These are phyloP conservation scores for Temnothorax unifasciatus DNA, from an alignment of 2,888 invertebrate species.

Conservation along the genomic window DNA sequence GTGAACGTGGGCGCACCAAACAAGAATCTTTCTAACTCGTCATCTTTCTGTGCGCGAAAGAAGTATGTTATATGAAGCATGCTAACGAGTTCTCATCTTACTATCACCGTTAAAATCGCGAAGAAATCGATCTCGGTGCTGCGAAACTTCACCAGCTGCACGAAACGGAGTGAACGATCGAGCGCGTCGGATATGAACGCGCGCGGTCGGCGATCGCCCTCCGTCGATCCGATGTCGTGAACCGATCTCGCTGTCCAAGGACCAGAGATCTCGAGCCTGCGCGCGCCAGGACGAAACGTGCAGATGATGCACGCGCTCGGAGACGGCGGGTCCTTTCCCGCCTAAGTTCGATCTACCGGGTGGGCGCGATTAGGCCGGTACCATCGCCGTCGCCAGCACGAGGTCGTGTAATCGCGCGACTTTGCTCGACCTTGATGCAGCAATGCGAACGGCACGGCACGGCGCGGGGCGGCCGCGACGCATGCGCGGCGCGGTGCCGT, in stretches of 20 bases:
- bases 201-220: not conserved
- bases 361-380: slow-evolving; percentile 63
- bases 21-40: not conserved
- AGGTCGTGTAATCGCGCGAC: slow-evolving; percentile 74
- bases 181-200: not conserved
- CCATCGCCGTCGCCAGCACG: slow-evolving; percentile 58
- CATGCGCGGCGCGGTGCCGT: slow-evolving; percentile 80
- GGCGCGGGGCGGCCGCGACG: slow-evolving; percentile 67
- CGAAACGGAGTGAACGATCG: not conserved
- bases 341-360: slow-evolving; percentile 34
- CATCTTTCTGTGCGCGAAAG: not conserved
- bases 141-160: not conserved
- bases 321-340: not conserved
- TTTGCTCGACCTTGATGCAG: slow-evolving; percentile 76
- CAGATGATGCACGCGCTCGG: not conserved
- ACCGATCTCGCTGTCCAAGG: not conserved
- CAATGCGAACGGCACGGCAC: slow-evolving; percentile 62
- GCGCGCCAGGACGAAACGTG: not conserved
- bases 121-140: not conserved
- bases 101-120: too few relatives aligned
- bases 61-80: not conserved
- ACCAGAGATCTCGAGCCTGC: not conserved
- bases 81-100: not conserved
- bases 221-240: not conserved
- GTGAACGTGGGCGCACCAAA: not conserved